Percentiles rank a stretch among this genome's conserved stretches.
These are phyloP conservation scores for Geodia barretti DNA, from an alignment of 37 sponge, comb jelly and placozoan genomes.

Conservation along the genomic window DNA sequence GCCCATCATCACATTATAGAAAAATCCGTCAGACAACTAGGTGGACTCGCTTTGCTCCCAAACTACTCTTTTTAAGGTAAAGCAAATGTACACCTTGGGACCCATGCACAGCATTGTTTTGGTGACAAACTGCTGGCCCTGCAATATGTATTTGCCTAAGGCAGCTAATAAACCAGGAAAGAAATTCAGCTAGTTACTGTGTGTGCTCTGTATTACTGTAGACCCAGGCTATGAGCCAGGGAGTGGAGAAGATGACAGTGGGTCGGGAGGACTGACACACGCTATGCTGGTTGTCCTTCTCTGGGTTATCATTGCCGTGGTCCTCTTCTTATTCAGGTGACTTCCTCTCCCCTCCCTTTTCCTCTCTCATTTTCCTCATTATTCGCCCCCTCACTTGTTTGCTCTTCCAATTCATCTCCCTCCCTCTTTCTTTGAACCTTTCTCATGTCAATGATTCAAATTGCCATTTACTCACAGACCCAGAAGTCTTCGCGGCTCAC, in stretches of 20 bases:
- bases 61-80: too few species aligned
- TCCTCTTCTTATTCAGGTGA: constrained; percentile 55
- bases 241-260: not conserved
- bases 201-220: not conserved
- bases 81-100: too few species aligned
- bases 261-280: not conserved
- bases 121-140: too few species aligned
- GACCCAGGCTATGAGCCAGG: constrained; percentile 39
- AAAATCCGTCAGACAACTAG: too few species aligned
- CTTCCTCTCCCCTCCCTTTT: too few species aligned
- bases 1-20: too few species aligned
- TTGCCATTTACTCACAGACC: constrained; percentile 40
- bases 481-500: constrained; percentile 20
- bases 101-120: too few species aligned
- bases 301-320: constrained; percentile 54
- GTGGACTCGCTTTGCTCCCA: too few species aligned
- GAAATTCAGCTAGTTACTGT: too few species aligned
- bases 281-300: constrained; percentile 22
- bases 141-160: too few species aligned
- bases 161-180: too few species aligned
- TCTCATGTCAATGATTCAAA: not conserved
- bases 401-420: not conserved
- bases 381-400: not conserved
- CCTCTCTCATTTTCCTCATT: too few species aligned
- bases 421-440: not conserved